Evolutionary conservation across 2,113 vertebrate genomes (phyloP), one percentile per base, ranked within the genome.

Genomic region (Tachysurus vachellii): DNA sequence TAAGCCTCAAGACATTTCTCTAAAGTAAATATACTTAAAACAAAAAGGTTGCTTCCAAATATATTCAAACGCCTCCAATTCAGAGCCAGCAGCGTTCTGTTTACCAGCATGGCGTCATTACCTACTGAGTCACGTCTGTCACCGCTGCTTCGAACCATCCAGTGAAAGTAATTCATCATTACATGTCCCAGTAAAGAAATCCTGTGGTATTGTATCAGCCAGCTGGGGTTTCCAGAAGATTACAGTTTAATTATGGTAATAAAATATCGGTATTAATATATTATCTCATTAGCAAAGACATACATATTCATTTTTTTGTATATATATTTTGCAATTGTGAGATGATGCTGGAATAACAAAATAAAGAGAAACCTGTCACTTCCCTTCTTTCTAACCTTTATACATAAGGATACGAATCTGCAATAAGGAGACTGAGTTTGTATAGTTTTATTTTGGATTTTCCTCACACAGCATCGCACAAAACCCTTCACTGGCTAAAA

Each of bases 151-250:
- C 54, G 21, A 80, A 31, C 16, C 77, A 36, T 57, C 57, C 77
- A 80, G 28, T 23, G 77, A 80, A 80, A 57, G 53, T 80, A 57
- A 80, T 80, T 21, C 28, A 23, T 80, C 54, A 80, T 36, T 57
- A 59, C 28, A 59, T 80, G 77, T 80, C 54, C 28, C n/a, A 36
- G 77, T 80, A 80, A 80, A 57, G 54, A 80, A 80, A 36, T 80
- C 77, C 54, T 80, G 7, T 59, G 54, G 53, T 17, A 80, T 36
- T 11, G 31, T 36, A 80, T 10, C n/a, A 4, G 17, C 76, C 76
- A 80, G 76, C 76, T 80, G 53, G 53, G 57, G 28, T 17, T 59
- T 59, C 54, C n/a, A 80, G 28, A 80, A 80, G 54, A 80, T 80
- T 57, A 36, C 19, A 2, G 28, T 59, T 59, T 57, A 59, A 57